Evolutionary conservation across 1,140 invertebrate species (phyloP).

Genomic region (Procambarus clarkii): DNA sequence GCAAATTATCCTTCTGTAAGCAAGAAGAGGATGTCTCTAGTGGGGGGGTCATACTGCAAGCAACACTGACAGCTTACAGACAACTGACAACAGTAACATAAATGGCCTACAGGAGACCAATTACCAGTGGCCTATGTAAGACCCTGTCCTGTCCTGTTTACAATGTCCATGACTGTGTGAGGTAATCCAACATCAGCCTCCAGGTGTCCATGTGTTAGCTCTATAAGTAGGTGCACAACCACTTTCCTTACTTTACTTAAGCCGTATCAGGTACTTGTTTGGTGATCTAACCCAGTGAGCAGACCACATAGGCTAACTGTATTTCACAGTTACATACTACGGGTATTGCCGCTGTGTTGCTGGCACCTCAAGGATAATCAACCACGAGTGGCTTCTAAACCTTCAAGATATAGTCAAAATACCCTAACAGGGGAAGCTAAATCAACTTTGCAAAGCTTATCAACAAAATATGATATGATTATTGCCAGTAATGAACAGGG

Average conservation of each 20-base stretch:
- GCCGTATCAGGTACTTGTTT: conserved; percentile 67
- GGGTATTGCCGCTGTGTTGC: conserved; percentile 39
- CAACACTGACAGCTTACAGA: background rate
- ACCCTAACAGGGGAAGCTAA: conserved; percentile 31
- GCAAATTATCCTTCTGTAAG: background rate
- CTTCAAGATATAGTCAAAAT: conserved; percentile 3
- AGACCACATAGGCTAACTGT: conserved; percentile 59
- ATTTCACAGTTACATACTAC: conserved; percentile 54
- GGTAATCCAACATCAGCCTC: background rate
- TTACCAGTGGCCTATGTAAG: background rate
- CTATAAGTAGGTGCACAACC: conserved; percentile 46
- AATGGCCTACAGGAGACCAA: background rate
- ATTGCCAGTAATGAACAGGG: conserved; percentile 53
- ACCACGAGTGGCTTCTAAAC: conserved; percentile 1
- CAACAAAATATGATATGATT: conserved; percentile 48
- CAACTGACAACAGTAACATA: background rate
- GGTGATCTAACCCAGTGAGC: conserved; percentile 36
- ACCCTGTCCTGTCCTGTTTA: background rate
- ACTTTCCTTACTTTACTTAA: conserved; percentile 58
- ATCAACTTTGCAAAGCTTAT: conserved; percentile 16
- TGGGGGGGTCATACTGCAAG: background rate
- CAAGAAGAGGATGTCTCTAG: background rate
- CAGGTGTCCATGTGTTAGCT: background rate
- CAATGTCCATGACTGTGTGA: background rate
- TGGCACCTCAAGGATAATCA: conserved; percentile 38